A percentile compares a stretch with the other conserved stretches of the same genome.
Conservation (phyloP, 2,797 vertebrate species). For the Characodon lateralis region DNA sequence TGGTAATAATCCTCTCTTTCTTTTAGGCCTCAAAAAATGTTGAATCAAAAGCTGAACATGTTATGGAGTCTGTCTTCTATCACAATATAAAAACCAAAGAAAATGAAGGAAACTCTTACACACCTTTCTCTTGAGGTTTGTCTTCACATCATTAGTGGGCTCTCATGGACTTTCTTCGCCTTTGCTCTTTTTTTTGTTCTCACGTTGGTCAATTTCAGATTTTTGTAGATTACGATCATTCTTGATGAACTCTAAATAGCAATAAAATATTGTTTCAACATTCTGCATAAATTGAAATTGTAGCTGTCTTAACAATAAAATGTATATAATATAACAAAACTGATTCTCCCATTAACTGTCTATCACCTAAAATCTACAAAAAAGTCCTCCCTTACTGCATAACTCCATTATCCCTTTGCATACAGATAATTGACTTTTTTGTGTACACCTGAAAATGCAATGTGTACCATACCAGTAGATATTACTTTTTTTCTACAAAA, state of each 20-base stretch:
- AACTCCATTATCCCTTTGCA: neutral
- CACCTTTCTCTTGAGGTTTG: slow-evolving; percentile 42
- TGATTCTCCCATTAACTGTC: too few relatives aligned
- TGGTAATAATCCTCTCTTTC: slow-evolving; percentile 79
- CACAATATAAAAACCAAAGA: slow-evolving; percentile 47
- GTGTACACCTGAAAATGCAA: neutral
- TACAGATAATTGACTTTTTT: neutral
- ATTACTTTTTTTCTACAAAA: neutral
- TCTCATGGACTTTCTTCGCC: slow-evolving; percentile 37
- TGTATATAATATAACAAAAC: neutral
- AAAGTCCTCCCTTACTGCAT: neutral
- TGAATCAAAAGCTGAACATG: slow-evolving; percentile 63
- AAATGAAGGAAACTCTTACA: slow-evolving; percentile 50
- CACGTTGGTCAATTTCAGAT: slow-evolving; percentile 1
- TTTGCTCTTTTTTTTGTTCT: slow-evolving; percentile 13
- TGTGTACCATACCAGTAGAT: neutral
- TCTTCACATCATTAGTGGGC: slow-evolving; percentile 35
- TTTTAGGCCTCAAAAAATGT: slow-evolving; percentile 67
- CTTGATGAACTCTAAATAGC: neutral
- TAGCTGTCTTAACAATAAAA: neutral
- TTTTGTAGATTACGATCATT: neutral
- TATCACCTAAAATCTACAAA: neutral
- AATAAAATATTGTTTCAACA: neutral
- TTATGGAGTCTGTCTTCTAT: slow-evolving; percentile 58
- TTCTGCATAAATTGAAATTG: neutral